Base-by-base conservation (phyloP, 1,140 invertebrate species). In the Drosophila rhopaloa region DNA sequence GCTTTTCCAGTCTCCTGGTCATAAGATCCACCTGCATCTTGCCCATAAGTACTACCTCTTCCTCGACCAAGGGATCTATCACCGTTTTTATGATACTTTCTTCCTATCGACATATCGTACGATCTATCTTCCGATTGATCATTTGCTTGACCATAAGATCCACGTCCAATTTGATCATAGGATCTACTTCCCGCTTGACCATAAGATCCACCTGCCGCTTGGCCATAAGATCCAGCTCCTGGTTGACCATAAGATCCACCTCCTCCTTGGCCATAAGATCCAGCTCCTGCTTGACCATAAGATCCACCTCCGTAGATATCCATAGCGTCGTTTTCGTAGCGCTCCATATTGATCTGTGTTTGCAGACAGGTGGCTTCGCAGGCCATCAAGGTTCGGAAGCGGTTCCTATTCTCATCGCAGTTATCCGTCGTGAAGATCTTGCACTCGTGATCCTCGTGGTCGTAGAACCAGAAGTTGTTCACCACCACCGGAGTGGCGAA, bases 381-480 rank as follows among this genome's bases (percentile, higher is more conserved):
- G 5, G 81, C 76, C 59, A 80, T 68, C n/a, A 91, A 19, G 0
- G 83, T 73, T 11, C 72, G 71, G 19, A 91, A 91, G 6, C 82
- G 79, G 73, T 91, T 91, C 16, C 47, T 73, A 44, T 91, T 91
- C 24, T 77, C 62, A 60, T 91, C 90, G 41, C 90, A 91, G 50
- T 90, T 89, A 51, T 91, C 86, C 10, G 90, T 77, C 13, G 90
- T 91, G 19, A 91, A 91, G 38, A 91, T 54, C 63, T 90, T 89
- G 35, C 90, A 91, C 32, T 89, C 63, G 40, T 72, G 79, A 61
- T 85, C 79, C 0, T 89, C 83, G 16, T 90, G 83, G 57, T 91
- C 90, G 43, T 90, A 91, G 48, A 90, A 91, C 90, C 90, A 91
- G 56, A 56, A 91, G 29, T 91, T 91, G 3, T 76, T 59, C 3